Evolutionary conservation across 1,140 invertebrate genomes (phyloP).

Genomic region (Cydia splendana): DNA sequence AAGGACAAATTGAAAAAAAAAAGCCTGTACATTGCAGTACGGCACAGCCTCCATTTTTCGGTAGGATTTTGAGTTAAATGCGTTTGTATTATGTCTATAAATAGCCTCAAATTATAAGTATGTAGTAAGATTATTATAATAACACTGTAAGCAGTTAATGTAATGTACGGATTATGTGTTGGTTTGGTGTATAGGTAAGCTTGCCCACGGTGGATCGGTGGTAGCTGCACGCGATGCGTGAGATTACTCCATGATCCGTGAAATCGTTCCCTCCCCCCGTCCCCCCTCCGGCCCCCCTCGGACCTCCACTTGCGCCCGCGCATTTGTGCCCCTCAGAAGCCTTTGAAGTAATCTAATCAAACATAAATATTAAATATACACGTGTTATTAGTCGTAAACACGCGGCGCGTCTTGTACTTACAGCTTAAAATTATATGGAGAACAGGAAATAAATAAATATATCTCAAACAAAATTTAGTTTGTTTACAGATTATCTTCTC

Average conservation of each 20-base stretch:
- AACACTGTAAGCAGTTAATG: background rate
- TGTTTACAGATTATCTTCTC: background rate
- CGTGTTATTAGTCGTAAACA: background rate
- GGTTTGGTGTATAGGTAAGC: slow-evolving; percentile 8
- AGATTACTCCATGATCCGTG: slow-evolving; percentile 21
- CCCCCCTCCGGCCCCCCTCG: background rate
- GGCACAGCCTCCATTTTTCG: too few species aligned
- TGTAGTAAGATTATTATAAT: background rate
- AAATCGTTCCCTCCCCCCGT: background rate
- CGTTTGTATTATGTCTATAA: too few species aligned
- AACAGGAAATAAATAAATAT: background rate
- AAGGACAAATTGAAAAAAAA: too few species aligned
- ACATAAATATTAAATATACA: slow-evolving; percentile 22
- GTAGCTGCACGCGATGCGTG: slow-evolving; percentile 6
- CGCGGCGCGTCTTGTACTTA: background rate
- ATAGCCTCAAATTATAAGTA: background rate
- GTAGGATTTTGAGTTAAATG: too few species aligned
- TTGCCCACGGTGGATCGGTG: background rate
- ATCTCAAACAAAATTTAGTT: background rate
- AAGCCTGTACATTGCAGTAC: too few species aligned
- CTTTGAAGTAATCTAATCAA: background rate
- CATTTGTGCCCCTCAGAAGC: slow-evolving; percentile 15
- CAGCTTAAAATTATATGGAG: background rate
- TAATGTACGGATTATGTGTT: background rate
- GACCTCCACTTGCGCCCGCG: background rate